Evolutionary conservation across 64 coral and sea anemone species (phyloP).

Genomic region (Montipora capricornis): DNA sequence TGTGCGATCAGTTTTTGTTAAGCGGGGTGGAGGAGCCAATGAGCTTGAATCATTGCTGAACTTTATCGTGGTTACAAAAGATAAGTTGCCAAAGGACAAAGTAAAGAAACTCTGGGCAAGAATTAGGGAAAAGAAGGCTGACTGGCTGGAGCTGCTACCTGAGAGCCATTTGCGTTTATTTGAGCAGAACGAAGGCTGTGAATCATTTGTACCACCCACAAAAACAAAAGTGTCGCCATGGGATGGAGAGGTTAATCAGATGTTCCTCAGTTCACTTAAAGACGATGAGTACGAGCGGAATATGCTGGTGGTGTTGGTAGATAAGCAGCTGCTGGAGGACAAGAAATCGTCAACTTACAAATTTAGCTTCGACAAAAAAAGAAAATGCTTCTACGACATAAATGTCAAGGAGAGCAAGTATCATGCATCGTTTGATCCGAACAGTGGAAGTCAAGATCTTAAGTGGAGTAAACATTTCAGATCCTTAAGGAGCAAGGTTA

Average conservation of each 20-base stretch:
- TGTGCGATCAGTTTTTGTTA: slow-evolving; percentile 44
- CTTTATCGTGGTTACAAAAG: slow-evolving; percentile 43
- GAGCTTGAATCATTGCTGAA: slow-evolving; percentile 38
- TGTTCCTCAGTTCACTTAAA: not conserved
- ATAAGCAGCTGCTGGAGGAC: not conserved
- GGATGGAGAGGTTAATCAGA: not conserved
- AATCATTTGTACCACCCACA: not conserved
- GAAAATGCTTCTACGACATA: not conserved
- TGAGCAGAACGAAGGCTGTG: not conserved
- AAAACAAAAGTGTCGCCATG: not conserved
- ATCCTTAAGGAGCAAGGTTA: not conserved
- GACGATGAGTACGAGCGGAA: not conserved
- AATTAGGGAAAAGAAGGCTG: slow-evolving; percentile 2
- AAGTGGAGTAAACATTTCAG: slow-evolving; percentile 7
- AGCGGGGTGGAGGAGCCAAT: slow-evolving; percentile 36
- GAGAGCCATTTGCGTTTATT: not conserved
- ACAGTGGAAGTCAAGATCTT: not conserved
- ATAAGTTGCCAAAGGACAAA: not conserved
- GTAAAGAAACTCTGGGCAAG: slow-evolving; percentile 35
- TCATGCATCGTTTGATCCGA: slow-evolving; percentile 7
- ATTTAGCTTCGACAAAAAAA: not conserved
- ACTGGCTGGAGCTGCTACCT: slow-evolving; percentile 40
- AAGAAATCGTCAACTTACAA: not conserved
- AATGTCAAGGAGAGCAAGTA: not conserved
- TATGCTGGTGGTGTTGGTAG: not conserved